Evolutionary conservation across 2,797 vertebrate genomes (phyloP).

Genomic region (Sebastes alutus): DNA sequence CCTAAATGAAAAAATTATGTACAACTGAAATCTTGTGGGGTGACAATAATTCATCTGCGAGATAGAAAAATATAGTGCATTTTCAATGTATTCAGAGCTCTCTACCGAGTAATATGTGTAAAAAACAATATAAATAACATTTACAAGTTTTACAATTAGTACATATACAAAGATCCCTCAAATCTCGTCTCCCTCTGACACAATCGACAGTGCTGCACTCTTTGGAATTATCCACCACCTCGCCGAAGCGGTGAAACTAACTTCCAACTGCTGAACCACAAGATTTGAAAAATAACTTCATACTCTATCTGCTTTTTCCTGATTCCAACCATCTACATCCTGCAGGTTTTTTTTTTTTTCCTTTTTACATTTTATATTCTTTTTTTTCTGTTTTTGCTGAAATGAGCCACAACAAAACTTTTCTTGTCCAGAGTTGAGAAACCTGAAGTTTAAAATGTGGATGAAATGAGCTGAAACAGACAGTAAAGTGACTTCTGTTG

Average conservation of each 20-base stretch:
- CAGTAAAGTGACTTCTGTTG: slow-evolving; percentile 47
- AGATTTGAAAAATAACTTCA: slow-evolving; percentile 64
- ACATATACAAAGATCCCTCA: slow-evolving; percentile 92
- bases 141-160: slow-evolving; percentile 99
- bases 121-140: slow-evolving; percentile 99
- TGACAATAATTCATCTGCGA: slow-evolving; percentile 92
- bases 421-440: slow-evolving; percentile 39
- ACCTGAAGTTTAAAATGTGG: slow-evolving; percentile 45
- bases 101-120: slow-evolving; percentile 96
- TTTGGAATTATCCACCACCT: slow-evolving; percentile 91
- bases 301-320: slow-evolving; percentile 49
- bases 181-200: slow-evolving; percentile 89
- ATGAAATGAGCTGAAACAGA: slow-evolving; percentile 40
- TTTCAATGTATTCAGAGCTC: slow-evolving; percentile 98
- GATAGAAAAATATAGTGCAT: slow-evolving; percentile 99
- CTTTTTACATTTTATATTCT: background rate
- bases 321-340: slow-evolving; percentile 52
- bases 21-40: slow-evolving; percentile 95
- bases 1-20: slow-evolving; percentile 96
- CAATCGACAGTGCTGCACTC: slow-evolving; percentile 91
- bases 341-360: background rate
- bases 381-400: slow-evolving; percentile 37
- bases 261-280: slow-evolving; percentile 60
- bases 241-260: slow-evolving; percentile 81
- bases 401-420: slow-evolving; percentile 46